Percentiles rank a stretch among this genome's conserved stretches.
phyloP scores from a whole-genome alignment of 64 coral and sea anemone genomes.

The Dendrophyllia cribrosa region DNA sequence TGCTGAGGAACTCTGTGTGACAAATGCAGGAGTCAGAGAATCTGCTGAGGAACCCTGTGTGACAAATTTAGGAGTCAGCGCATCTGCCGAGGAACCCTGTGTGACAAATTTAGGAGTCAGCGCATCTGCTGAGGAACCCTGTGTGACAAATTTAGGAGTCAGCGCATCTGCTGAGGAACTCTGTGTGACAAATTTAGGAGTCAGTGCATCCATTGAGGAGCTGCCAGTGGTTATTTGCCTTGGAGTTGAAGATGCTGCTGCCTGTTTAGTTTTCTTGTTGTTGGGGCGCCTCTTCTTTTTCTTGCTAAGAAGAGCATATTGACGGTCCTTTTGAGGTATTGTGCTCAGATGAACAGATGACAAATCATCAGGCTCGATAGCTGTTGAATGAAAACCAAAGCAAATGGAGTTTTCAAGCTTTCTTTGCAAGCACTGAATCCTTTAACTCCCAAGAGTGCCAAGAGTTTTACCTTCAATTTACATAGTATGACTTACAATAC shows the following conservation, averaged over 20 bases:
- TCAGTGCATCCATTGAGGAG: neutral
- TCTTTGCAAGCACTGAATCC: neutral
- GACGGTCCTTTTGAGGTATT: conserved; percentile 48
- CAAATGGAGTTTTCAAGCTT: neutral
- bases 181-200: conserved; percentile 40
- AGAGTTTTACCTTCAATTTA: too few species aligned
- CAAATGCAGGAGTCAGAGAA: neutral
- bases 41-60: neutral
- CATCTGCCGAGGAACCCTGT: neutral
- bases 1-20: neutral
- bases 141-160: neutral
- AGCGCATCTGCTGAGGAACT: neutral
- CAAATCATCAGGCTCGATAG: conserved; percentile 63
- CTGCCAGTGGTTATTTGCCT: conserved; percentile 21
- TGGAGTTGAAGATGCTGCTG: neutral
- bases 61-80: conserved; percentile 17
- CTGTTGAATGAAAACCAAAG: neutral
- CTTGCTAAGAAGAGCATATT: conserved; percentile 33
- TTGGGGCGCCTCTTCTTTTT: conserved; percentile 28
- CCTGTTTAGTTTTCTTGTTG: conserved; percentile 68
- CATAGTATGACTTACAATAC: too few species aligned
- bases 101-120: neutral
- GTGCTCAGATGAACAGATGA: conserved; percentile 54
- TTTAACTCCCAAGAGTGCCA: neutral
- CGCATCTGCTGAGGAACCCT: neutral